Base-by-base conservation (phyloP, 2,113 vertebrate species). In the Halcyon malimbica region DNA sequence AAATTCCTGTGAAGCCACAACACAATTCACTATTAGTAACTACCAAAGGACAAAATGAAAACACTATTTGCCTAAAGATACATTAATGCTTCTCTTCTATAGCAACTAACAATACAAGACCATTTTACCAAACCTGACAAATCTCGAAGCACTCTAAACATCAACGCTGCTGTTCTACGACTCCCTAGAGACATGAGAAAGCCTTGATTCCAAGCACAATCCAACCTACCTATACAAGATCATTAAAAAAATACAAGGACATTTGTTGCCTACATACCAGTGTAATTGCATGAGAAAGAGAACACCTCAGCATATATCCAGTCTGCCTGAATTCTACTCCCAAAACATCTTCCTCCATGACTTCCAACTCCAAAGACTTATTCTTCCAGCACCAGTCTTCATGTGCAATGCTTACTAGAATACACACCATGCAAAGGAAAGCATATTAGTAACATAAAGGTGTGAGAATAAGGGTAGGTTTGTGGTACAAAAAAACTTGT, bases 371-470 rank as follows among this genome's bases (percentile, higher is more conserved):
- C 96, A 99, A 95, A 6, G 99, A 99, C 94, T 99, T 99, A 65
- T 99, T 99, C 87, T 98, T 99, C 99, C 99, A 99, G 97, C 99
- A 99, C 99, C 99, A 99, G 90, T 99, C 99, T 82, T 99, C 99
- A 11, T 99, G 99, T 81, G 98, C 96, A 90, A 99, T 99, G 88
- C 99, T 99, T 68, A 98, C 99, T 99, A 79, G 46, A 93, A 95
- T 14, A 60, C 11, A 94, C 4, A 50, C 1, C 48, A 35, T 16
- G 93, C 10, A 82, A 92, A 51, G 50, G 23, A 51, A 51, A 69
- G 41, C 15, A 41, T 89, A 82, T 86, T 10, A 64, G n/a, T 3
- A 31, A 67, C 2, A 11, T 29, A 37, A 29, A 71, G 48, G 15
- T 28, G 19, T 14, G 17, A 23, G 33, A 84, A 25, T 10, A 87